A percentile compares a stretch with the other conserved stretches of the same genome.
Conservation (phyloP, 2,888 invertebrate species). For the Leptopilina myrica region DNA sequence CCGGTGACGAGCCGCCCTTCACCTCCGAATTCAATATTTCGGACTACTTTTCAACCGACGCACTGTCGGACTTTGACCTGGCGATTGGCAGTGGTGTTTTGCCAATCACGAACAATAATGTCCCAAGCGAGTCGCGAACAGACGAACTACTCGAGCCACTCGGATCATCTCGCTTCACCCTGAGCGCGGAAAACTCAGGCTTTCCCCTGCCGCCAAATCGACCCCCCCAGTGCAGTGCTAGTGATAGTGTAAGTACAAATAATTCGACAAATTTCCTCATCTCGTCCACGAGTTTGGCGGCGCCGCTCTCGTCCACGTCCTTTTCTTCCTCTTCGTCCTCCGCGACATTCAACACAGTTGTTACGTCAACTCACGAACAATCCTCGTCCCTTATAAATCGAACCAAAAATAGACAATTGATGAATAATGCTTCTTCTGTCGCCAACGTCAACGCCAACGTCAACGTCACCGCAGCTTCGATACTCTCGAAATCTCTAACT, state of each 20-base stretch:
- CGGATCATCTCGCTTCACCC: slow-evolving; percentile 72
- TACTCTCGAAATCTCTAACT: slow-evolving; percentile 74
- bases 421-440: slow-evolving; percentile 59
- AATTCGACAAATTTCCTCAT: slow-evolving; percentile 45
- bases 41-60: slow-evolving; percentile 71
- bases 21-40: slow-evolving; percentile 74
- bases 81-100: slow-evolving; percentile 48
- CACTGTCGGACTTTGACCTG: slow-evolving; percentile 66
- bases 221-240: slow-evolving; percentile 69
- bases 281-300: slow-evolving; percentile 49
- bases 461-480: slow-evolving; percentile 62
- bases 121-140: slow-evolving; percentile 65
- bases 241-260: slow-evolving; percentile 60
- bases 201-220: slow-evolving; percentile 64
- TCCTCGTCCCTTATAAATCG: slow-evolving; percentile 36
- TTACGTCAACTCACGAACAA: slow-evolving; percentile 39
- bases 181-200: slow-evolving; percentile 65
- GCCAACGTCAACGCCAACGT: slow-evolving; percentile 24
- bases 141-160: slow-evolving; percentile 64
- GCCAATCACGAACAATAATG: slow-evolving; percentile 53
- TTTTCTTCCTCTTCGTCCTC: slow-evolving; percentile 46
- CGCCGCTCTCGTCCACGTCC: slow-evolving; percentile 36
- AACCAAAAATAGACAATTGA: slow-evolving; percentile 61
- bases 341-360: slow-evolving; percentile 38
- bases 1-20: slow-evolving; percentile 71